Evolutionary conservation across 2,797 vertebrate species (phyloP).

Genomic region (Melanotaenia maccullochi): DNA sequence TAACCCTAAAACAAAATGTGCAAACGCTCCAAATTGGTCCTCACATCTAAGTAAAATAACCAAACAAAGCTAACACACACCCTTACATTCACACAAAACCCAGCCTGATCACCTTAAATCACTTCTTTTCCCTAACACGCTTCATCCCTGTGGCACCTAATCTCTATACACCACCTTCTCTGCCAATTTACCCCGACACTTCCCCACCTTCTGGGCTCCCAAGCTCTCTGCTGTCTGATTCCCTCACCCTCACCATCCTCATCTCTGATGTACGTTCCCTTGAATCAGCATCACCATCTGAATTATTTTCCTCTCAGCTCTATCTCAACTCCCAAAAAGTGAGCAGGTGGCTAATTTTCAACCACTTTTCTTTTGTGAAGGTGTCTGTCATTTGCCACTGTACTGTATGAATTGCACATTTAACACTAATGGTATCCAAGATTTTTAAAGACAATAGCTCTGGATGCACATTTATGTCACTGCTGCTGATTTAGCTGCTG

Average conservation of each 20-base stretch:
- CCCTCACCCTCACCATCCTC: slow-evolving; percentile 19
- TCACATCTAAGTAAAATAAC: not conserved
- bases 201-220: slow-evolving; percentile 47
- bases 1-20: not conserved
- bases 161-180: slow-evolving; percentile 38
- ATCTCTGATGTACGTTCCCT: slow-evolving; percentile 35
- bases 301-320: slow-evolving; percentile 22
- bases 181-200: slow-evolving; percentile 55
- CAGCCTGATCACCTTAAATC: slow-evolving; percentile 21
- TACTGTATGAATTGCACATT: no score
- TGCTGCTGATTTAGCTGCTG: not conserved
- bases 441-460: not conserved
- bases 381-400: not conserved
- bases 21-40: not conserved
- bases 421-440: not conserved
- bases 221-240: slow-evolving; percentile 30
- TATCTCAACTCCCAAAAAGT: slow-evolving; percentile 11
- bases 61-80: not conserved
- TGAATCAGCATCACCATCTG: slow-evolving; percentile 54
- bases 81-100: slow-evolving; percentile 10
- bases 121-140: not conserved
- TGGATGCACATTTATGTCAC: not conserved
- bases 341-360: not conserved
- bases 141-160: slow-evolving; percentile 34
- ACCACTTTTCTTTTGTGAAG: not conserved